Percentiles rank a stretch among this genome's conserved stretches.
phyloP scores from a whole-genome alignment of 2,113 vertebrate species.

The Calidris pygmaea region DNA sequence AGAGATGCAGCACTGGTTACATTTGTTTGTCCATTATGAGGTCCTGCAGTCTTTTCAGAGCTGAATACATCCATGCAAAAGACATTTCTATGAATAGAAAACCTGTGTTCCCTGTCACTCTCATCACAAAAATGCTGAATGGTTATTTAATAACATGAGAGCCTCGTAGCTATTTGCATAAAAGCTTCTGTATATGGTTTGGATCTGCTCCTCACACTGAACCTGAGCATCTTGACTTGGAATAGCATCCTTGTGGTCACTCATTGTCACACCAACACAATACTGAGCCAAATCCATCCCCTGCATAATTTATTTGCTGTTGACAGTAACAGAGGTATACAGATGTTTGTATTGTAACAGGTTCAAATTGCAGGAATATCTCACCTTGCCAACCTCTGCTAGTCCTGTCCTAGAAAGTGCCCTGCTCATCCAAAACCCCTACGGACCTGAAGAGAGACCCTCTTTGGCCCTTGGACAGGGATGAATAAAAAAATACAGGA shows the following conservation, averaged over 20 bases:
- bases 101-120: neutral
- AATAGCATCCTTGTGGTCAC: neutral
- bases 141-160: neutral
- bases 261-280: neutral
- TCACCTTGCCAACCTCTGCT: neutral
- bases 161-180: neutral
- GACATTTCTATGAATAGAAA: neutral
- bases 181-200: neutral
- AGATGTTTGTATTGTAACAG: neutral
- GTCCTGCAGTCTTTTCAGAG: neutral
- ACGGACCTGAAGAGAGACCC: neutral
- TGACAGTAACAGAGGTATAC: neutral
- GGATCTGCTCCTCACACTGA: neutral
- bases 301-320: neutral
- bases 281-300: neutral
- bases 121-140: neutral
- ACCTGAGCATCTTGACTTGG: neutral
- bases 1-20: neutral
- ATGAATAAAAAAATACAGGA: neutral
- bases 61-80: conserved; percentile 23
- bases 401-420: neutral
- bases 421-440: neutral
- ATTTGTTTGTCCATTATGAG: neutral
- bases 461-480: neutral
- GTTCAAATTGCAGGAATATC: neutral